These are phyloP conservation scores for Ridgeia piscesae DNA, from an alignment of 1,140 invertebrate genomes.

Conservation along the genomic window DNA sequence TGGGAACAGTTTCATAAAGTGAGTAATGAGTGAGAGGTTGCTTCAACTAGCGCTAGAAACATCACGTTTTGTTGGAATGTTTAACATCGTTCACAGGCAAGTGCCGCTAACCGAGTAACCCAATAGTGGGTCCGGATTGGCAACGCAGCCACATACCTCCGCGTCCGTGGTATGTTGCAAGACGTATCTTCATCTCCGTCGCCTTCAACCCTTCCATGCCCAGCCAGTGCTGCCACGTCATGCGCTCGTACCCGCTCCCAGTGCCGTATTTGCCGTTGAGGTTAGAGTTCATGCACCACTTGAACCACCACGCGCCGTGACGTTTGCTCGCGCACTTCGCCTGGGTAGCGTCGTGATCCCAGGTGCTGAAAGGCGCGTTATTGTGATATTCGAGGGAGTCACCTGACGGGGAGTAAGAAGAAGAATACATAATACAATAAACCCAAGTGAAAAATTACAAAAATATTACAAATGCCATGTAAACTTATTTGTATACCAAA, in stretches of 20 bases:
- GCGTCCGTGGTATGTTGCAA: neutral
- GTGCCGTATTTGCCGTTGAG: slow-evolving; percentile 46
- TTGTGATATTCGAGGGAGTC: slow-evolving; percentile 21
- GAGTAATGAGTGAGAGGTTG: too few species aligned
- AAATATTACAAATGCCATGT: too few species aligned
- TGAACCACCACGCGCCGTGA: slow-evolving; percentile 49
- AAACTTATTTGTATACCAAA: too few species aligned
- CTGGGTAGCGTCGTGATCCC: slow-evolving; percentile 28
- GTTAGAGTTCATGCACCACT: slow-evolving; percentile 44
- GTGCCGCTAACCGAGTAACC: too few species aligned
- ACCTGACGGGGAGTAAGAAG: too few species aligned
- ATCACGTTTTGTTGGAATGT: too few species aligned
- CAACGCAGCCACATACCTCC: neutral
- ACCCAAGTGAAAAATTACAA: too few species aligned
- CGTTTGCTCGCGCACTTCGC: slow-evolving; percentile 30
- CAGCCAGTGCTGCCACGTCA: neutral
- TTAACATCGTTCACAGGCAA: too few species aligned
- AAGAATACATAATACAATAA: too few species aligned
- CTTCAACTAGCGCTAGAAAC: too few species aligned
- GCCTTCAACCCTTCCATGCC: neutral
- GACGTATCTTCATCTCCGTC: neutral
- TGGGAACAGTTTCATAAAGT: too few species aligned
- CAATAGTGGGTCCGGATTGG: neutral
- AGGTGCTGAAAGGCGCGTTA: slow-evolving; percentile 17
- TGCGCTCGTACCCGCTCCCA: neutral